These are phyloP conservation scores for Agrotis exclamationis DNA, from an alignment of 2,888 invertebrate species.

Conservation along the genomic window DNA sequence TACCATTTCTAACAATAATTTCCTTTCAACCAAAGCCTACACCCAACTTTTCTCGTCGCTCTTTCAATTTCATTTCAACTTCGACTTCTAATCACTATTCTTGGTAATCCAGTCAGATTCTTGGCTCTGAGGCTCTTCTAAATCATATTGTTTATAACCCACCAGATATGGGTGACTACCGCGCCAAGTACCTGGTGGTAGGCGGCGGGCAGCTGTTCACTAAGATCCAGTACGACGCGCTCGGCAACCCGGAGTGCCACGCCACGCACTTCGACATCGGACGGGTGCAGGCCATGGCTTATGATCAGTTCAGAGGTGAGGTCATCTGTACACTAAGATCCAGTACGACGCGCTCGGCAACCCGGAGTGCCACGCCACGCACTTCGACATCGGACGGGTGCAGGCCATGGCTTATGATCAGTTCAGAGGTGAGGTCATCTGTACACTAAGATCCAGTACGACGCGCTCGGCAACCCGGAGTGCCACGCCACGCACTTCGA, in stretches of 20 bases:
- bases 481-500: constrained; percentile 85
- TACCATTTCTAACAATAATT: too few species aligned
- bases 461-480: constrained; percentile 93
- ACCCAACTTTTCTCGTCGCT: too few species aligned
- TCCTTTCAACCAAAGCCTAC: too few species aligned
- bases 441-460: constrained; percentile 92
- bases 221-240: constrained; percentile 92
- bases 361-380: constrained; percentile 89
- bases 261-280: constrained; percentile 85
- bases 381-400: constrained; percentile 88
- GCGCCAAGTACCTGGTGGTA: constrained; percentile 89
- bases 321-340: constrained; percentile 88
- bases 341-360: constrained; percentile 93
- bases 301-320: constrained; percentile 89
- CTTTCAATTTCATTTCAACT: too few species aligned
- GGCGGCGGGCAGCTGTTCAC: constrained; percentile 91
- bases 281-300: constrained; percentile 93
- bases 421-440: constrained; percentile 81
- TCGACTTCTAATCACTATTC: too few species aligned
- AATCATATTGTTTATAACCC: too few species aligned
- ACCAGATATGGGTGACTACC: constrained; percentile 72
- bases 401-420: constrained; percentile 93
- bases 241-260: constrained; percentile 92
- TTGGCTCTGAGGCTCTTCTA: too few species aligned
- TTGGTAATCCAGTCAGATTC: too few species aligned